These are phyloP conservation scores for Tichodroma muraria DNA, from an alignment of 2,113 vertebrate genomes.

Conservation along the genomic window DNA sequence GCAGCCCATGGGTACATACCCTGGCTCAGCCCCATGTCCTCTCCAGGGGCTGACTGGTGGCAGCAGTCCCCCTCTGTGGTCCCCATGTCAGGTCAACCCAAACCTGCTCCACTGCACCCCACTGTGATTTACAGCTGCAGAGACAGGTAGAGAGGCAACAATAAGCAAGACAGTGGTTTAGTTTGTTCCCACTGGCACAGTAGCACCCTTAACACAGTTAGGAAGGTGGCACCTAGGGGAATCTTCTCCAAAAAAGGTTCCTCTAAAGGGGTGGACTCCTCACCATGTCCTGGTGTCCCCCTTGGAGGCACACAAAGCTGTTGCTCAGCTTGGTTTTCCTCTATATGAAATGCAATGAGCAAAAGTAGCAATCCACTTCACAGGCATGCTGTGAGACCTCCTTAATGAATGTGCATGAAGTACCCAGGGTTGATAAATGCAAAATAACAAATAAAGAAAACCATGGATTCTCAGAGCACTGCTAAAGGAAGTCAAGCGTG, in stretches of 20 bases:
- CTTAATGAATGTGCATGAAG: background rate
- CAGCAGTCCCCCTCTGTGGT: background rate
- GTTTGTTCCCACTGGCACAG: background rate
- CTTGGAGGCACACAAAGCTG: background rate
- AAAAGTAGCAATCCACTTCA: background rate
- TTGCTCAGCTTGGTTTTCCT: background rate
- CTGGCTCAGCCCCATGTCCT: background rate
- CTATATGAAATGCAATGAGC: background rate
- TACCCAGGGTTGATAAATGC: background rate
- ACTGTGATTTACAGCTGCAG: background rate
- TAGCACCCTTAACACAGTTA: background rate
- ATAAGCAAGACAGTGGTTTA: background rate
- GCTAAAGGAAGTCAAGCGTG: background rate
- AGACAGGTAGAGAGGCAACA: background rate
- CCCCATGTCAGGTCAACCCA: background rate
- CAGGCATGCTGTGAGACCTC: background rate
- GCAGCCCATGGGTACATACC: background rate
- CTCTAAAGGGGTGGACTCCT: background rate
- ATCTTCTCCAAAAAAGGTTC: background rate
- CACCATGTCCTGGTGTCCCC: background rate
- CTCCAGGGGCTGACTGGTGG: background rate
- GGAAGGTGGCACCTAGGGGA: background rate
- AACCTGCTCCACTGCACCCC: background rate
- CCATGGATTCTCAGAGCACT: background rate
- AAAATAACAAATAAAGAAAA: conserved; percentile 8